Conservation (phyloP, 2,113 vertebrate genomes). For the Hydropotes inermis region DNA sequence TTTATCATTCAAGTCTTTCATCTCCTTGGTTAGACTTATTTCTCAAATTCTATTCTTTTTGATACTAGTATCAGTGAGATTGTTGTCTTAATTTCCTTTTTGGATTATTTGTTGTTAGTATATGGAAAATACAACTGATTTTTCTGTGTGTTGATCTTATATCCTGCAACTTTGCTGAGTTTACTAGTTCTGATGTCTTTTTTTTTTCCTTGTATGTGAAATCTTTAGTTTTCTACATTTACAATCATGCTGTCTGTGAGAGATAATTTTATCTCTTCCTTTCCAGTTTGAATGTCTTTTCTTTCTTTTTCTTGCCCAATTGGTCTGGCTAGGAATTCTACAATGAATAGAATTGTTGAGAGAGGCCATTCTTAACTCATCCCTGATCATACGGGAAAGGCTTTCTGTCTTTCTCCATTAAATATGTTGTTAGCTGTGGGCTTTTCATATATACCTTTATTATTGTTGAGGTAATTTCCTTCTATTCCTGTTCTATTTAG, state of each 20-base stretch:
- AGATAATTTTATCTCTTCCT: background rate
- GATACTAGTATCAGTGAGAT: background rate
- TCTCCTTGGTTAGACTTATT: background rate
- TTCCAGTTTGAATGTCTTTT: background rate
- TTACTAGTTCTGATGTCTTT: background rate
- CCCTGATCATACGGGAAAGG: background rate
- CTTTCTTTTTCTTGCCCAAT: background rate
- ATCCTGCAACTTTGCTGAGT: background rate
- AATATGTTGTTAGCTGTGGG: background rate
- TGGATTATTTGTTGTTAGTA: background rate
- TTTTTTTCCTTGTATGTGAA: background rate
- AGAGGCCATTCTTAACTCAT: background rate
- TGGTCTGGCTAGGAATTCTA: background rate
- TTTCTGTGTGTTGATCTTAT: background rate
- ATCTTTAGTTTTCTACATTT: background rate
- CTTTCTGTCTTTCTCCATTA: background rate
- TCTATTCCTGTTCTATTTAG: background rate
- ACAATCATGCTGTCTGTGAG: background rate
- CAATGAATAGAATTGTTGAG: background rate
- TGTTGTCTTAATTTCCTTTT: background rate
- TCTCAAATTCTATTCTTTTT: background rate
- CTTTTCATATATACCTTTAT: background rate
- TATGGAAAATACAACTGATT: background rate
- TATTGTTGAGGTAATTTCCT: background rate
- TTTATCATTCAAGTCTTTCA: background rate